Evolutionary conservation across 2,113 vertebrate species (phyloP), one percentile per base, ranked within the genome.

Genomic region (Rhabdornis inornatus): DNA sequence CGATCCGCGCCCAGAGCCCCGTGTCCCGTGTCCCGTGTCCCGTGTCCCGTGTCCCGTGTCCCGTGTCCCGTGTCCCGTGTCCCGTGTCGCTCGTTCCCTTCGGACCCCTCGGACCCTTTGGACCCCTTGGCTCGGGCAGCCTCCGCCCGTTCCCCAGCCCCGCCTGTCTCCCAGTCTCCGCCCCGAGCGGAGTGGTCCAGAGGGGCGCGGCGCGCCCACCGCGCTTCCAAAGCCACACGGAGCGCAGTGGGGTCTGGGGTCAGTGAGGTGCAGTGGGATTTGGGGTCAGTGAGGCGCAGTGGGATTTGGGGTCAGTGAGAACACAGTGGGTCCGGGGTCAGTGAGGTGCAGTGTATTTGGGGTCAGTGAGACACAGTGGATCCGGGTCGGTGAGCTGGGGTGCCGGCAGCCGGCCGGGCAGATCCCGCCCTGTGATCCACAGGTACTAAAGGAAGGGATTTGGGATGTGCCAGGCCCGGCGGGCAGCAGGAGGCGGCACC

Each of bases 1-100:
- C 15, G 15, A 9, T 35, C 25, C 8, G 39, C 33, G 25, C 15
- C 4, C 25, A 2, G 15, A 1, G 8, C 7, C 5, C 8, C 4
- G 10, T 3, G 40, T 6, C 40, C 40, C 40, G 40, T 6, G 40
- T 5, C 39, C 39, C 11, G 10, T 3, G 40, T 6, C 40, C 40
- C 40, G 40, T 6, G 40, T 5, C 5, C 8, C 4, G 10, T 3
- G 40, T 6, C 40, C 40, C 40, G 40, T 6, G 40, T 5, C 39
- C 39, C 11, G n/a, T n/a, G n/a, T n/a, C 5, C 8, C 4, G 10
- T 3, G 40, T 6, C 40, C 40, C 40, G 40, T 6, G 40, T 5
- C 39, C 39, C 11, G n/a, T n/a, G n/a, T 25, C 28, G 40, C 40
- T 42, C 40, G 40, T 42, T 42, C 40, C 40, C 14, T 15, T 42